Percentiles rank a stretch among this genome's conserved stretches.
Conservation (phyloP, 2,888 invertebrate genomes). For the Autographa gamma region DNA sequence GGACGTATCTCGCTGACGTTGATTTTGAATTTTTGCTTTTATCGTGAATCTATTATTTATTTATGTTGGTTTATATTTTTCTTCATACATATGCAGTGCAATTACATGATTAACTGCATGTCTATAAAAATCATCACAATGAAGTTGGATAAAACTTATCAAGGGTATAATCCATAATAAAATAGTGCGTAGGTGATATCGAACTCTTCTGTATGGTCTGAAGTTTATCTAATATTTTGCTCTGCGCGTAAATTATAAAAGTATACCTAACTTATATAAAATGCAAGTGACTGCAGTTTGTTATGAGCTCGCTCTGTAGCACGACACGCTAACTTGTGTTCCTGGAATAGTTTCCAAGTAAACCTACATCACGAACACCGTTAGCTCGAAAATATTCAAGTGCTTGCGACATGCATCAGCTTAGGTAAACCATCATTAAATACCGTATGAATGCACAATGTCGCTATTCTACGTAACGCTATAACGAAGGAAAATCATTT, state of each 20-base stretch:
- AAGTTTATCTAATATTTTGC: neutral
- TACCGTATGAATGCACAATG: slow-evolving; percentile 26
- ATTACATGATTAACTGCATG: no score
- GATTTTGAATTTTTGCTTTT: neutral
- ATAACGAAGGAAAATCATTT: slow-evolving; percentile 23
- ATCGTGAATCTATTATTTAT: slow-evolving; percentile 3
- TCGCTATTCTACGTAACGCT: slow-evolving; percentile 12
- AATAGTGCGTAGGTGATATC: no score
- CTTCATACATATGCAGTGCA: no score
- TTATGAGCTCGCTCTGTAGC: slow-evolving; percentile 15
- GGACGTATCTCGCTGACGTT: neutral
- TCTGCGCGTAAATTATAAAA: slow-evolving; percentile 2
- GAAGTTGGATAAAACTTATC: no score
- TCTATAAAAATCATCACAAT: no score
- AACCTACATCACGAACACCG: slow-evolving; percentile 36
- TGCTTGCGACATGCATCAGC: slow-evolving; percentile 36
- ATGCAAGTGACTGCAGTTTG: slow-evolving; percentile 16
- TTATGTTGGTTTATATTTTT: no score
- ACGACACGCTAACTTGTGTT: slow-evolving; percentile 34
- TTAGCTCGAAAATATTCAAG: slow-evolving; percentile 39
- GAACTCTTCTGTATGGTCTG: no score
- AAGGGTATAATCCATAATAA: no score
- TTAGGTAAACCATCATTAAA: slow-evolving; percentile 34
- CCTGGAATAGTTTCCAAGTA: slow-evolving; percentile 34
- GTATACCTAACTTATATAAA: neutral